Conservation (phyloP, 92 coral and sea anemone genomes). For the Porites rus region DNA sequence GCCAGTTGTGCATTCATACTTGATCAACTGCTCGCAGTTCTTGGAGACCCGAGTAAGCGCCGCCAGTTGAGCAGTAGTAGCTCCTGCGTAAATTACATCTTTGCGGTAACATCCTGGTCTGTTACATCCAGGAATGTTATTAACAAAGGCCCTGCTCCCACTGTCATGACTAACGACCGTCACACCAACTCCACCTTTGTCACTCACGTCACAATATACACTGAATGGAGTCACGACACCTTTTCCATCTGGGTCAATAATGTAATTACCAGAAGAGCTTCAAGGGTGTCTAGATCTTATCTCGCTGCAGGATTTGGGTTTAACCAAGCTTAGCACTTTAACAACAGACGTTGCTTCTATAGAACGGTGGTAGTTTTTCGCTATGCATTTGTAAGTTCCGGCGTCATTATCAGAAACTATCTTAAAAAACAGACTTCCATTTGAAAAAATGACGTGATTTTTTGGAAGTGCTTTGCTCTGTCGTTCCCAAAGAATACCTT, state of each 20-base stretch:
- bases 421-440: slow-evolving; percentile 19
- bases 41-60: slow-evolving; percentile 32
- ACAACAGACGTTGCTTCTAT: slow-evolving; percentile 13
- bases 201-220: slow-evolving; percentile 66
- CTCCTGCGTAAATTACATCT: slow-evolving; percentile 48
- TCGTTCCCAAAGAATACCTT: neutral
- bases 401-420: neutral
- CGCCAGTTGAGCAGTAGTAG: slow-evolving; percentile 48
- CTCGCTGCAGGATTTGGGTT: slow-evolving; percentile 21
- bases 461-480: neutral
- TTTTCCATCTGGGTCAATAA: slow-evolving; percentile 46
- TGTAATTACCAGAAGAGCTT: slow-evolving; percentile 24
- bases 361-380: slow-evolving; percentile 20
- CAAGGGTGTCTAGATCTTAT: neutral
- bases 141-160: slow-evolving; percentile 45
- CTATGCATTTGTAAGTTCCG: slow-evolving; percentile 27
- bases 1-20: slow-evolving; percentile 37
- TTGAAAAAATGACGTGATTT: slow-evolving; percentile 1
- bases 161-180: slow-evolving; percentile 60
- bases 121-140: neutral
- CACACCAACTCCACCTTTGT: slow-evolving; percentile 58
- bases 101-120: slow-evolving; percentile 23
- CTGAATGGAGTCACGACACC: slow-evolving; percentile 45
- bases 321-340: neutral
- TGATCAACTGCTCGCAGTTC: slow-evolving; percentile 71